These are phyloP conservation scores for Pelvicachromis taeniatus DNA, from an alignment of 2,113 vertebrate genomes.

Conservation along the genomic window DNA sequence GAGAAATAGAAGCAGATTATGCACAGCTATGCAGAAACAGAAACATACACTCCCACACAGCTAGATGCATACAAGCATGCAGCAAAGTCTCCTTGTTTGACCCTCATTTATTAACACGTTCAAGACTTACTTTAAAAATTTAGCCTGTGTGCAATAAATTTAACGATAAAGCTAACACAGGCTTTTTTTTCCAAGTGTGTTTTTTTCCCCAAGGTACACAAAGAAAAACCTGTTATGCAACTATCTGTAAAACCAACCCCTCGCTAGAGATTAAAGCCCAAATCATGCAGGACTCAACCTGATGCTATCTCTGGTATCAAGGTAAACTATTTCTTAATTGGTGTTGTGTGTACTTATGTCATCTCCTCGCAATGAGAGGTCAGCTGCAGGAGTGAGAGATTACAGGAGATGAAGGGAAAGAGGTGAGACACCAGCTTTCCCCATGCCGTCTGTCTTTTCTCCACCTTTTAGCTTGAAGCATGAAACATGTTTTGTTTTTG, in stretches of 20 bases:
- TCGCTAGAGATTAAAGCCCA: neutral
- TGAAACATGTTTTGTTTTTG: neutral
- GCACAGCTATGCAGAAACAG: slow-evolving; percentile 1
- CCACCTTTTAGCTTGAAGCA: neutral
- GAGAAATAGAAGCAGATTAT: slow-evolving; percentile 35
- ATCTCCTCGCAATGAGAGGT: slow-evolving; percentile 28
- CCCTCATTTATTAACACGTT: neutral
- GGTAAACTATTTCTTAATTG: slow-evolving; percentile 22
- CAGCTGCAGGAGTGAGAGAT: neutral
- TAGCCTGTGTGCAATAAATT: neutral
- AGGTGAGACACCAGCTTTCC: neutral
- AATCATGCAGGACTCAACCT: slow-evolving; percentile 12
- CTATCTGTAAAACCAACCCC: neutral
- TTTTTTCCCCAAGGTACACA: neutral
- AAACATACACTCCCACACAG: neutral
- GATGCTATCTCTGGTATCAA: neutral
- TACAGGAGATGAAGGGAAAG: neutral
- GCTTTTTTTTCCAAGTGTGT: neutral
- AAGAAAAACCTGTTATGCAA: neutral
- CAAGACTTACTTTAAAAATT: neutral
- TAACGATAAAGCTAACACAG: neutral
- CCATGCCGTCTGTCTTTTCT: neutral
- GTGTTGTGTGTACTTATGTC: slow-evolving; percentile 2
- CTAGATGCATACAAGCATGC: neutral
- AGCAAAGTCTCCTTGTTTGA: slow-evolving; percentile 3